Percentiles rank a stretch among this genome's conserved stretches.
phyloP scores from a whole-genome alignment of 1,140 invertebrate species.

The Drosophila orena region DNA sequence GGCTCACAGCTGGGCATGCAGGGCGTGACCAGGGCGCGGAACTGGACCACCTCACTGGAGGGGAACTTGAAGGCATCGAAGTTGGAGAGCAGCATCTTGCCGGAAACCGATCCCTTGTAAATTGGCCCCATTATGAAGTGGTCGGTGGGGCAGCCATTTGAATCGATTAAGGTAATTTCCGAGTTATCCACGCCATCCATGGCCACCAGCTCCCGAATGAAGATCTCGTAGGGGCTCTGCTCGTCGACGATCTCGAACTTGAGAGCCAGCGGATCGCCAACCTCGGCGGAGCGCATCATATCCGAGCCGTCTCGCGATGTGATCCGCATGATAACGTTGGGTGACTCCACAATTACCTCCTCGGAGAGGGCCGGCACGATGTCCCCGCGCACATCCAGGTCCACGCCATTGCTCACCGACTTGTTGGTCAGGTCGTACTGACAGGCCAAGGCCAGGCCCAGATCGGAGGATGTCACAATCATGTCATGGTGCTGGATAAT shows the following conservation, averaged over 20 bases:
- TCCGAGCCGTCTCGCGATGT: slow-evolving; percentile 91
- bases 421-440: slow-evolving; percentile 97
- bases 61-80: slow-evolving; percentile 99
- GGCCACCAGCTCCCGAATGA: slow-evolving; percentile 96
- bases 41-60: slow-evolving; percentile 96
- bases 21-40: slow-evolving; percentile 96
- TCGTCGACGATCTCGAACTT: slow-evolving; percentile 96
- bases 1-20: slow-evolving; percentile 97
- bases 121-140: slow-evolving; percentile 96
- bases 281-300: slow-evolving; percentile 91
- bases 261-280: slow-evolving; percentile 95
- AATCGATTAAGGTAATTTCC: slow-evolving; percentile 96
- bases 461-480: slow-evolving; percentile 96
- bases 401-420: slow-evolving; percentile 96
- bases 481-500: slow-evolving; percentile 98
- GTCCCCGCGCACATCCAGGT: slow-evolving; percentile 94
- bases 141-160: slow-evolving; percentile 96
- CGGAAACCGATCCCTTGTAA: slow-evolving; percentile 90
- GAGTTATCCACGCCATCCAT: slow-evolving; percentile 97
- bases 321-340: slow-evolving; percentile 98
- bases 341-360: slow-evolving; percentile 95
- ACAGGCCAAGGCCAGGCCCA: slow-evolving; percentile 95
- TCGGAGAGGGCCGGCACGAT: slow-evolving; percentile 91
- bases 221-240: slow-evolving; percentile 97
- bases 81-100: slow-evolving; percentile 94